These are phyloP conservation scores for Paramormyrops kingsleyae DNA, from an alignment of 2,113 vertebrate genomes.

Conservation along the genomic window DNA sequence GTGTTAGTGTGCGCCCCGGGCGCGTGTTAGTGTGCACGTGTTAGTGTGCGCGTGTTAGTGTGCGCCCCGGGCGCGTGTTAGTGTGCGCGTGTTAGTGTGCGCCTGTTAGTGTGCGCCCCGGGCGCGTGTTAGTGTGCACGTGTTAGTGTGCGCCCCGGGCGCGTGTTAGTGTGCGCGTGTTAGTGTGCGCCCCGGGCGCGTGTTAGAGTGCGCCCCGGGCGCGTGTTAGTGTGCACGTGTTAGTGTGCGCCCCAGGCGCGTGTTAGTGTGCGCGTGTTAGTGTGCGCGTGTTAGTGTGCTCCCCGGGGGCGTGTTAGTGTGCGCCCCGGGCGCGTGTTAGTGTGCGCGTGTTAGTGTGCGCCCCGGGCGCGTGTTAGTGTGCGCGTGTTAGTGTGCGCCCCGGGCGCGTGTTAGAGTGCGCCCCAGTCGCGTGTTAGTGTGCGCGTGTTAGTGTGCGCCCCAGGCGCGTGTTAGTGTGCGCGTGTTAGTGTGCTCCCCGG, in stretches of 20 bases:
- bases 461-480: not conserved
- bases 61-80: not conserved
- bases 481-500: too few relatives aligned
- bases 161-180: not conserved
- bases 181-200: not conserved
- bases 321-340: not conserved
- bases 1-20: not conserved
- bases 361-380: not conserved
- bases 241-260: not conserved
- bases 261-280: not conserved
- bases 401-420: not conserved
- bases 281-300: not conserved
- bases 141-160: not conserved
- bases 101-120: not conserved
- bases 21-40: too few relatives aligned
- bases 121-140: too few relatives aligned
- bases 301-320: not conserved
- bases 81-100: too few relatives aligned
- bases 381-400: too few relatives aligned
- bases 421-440: too few relatives aligned
- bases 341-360: too few relatives aligned
- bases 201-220: not conserved
- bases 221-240: too few relatives aligned
- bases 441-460: too few relatives aligned
- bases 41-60: not conserved